Conservation (phyloP, 2,888 invertebrate species). For the Drosophila greeni region DNA sequence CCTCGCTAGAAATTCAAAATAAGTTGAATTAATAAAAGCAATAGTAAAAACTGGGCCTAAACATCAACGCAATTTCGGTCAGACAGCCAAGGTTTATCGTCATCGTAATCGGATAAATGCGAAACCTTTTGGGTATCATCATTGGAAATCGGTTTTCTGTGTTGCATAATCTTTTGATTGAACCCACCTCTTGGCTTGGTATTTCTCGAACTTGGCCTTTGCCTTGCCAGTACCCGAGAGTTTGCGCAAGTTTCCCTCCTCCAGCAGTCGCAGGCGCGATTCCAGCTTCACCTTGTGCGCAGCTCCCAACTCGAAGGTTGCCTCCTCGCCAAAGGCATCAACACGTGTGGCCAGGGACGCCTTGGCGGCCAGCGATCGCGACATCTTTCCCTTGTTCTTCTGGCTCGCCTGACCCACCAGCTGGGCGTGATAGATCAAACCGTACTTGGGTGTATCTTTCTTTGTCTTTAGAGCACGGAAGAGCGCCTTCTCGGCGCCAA, state of each 20-base stretch:
- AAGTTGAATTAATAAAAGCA: not conserved
- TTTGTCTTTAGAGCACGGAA: slow-evolving; percentile 98
- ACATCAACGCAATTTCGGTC: slow-evolving; percentile 45
- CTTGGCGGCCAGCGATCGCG: slow-evolving; percentile 98
- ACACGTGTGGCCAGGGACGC: slow-evolving; percentile 93
- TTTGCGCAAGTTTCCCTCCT: slow-evolving; percentile 89
- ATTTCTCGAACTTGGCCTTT: slow-evolving; percentile 94
- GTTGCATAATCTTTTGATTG: not conserved
- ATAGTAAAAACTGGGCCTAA: not conserved
- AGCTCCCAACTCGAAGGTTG: slow-evolving; percentile 89
- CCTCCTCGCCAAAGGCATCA: slow-evolving; percentile 97
- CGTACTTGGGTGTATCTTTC: slow-evolving; percentile 99
- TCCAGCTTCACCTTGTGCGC: slow-evolving; percentile 95
- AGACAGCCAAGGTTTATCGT: slow-evolving; percentile 77
- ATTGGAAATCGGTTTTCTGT: slow-evolving; percentile 47
- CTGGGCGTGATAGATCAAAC: slow-evolving; percentile 97
- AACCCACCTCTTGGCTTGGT: slow-evolving; percentile 82
- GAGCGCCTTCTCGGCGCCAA: slow-evolving; percentile 98
- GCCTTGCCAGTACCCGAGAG: slow-evolving; percentile 94
- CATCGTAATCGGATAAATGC: slow-evolving; percentile 73
- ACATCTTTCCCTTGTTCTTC: slow-evolving; percentile 95
- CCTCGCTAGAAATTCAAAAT: slow-evolving; percentile 81
- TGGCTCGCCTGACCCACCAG: slow-evolving; percentile 93
- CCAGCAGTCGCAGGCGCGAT: slow-evolving; percentile 86
- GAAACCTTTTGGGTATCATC: slow-evolving; percentile 79